A percentile compares a stretch with the other conserved stretches of the same genome.
Conservation (phyloP, 2,113 vertebrate species). For the Pogonocichla stellata region DNA sequence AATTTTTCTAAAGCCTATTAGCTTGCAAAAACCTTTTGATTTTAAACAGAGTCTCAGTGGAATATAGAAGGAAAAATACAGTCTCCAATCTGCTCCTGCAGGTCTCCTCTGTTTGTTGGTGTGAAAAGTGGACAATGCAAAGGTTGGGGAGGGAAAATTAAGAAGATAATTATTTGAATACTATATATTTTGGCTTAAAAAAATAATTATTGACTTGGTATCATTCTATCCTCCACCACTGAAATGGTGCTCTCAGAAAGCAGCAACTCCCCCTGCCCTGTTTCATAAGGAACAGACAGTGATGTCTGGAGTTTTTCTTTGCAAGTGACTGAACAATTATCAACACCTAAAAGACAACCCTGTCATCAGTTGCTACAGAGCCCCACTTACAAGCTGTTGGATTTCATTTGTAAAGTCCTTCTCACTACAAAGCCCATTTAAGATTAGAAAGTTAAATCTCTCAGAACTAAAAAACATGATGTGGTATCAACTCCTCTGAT, state of each 20-base stretch:
- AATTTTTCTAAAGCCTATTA: not conserved
- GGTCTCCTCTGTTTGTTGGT: not conserved
- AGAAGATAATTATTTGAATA: not conserved
- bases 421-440: not conserved
- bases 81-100: not conserved
- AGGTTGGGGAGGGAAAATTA: fast-evolving
- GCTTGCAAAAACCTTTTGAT: not conserved
- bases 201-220: not conserved
- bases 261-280: not conserved
- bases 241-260: not conserved
- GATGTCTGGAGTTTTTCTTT: not conserved
- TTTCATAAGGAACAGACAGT: not conserved
- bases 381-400: not conserved
- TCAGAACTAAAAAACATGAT: not conserved
- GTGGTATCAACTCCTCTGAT: not conserved
- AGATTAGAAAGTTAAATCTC: not conserved
- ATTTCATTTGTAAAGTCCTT: not conserved
- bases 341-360: not conserved
- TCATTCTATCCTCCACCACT: not conserved
- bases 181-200: not conserved
- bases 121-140: fast-evolving
- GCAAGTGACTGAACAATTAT: not conserved
- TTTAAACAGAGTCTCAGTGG: not conserved
- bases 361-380: not conserved
- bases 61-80: not conserved